Evolutionary conservation across 2,797 vertebrate genomes (phyloP).

Genomic region (Triplophysa bombifrons): DNA sequence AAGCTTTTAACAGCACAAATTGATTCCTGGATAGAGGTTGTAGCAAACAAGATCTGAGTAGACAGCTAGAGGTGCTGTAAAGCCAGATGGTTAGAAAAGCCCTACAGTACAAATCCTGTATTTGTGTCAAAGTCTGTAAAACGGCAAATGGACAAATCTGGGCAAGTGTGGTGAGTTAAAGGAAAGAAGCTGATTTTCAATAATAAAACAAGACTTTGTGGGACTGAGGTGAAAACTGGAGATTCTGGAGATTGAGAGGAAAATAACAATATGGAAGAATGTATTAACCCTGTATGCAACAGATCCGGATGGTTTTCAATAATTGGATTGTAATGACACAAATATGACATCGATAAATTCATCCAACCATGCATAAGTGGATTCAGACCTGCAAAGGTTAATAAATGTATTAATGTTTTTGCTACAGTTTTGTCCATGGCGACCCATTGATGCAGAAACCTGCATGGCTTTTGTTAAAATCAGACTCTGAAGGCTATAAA

Average conservation of each 20-base stretch:
- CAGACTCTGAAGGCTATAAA: too few relatives aligned
- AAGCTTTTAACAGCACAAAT: not conserved
- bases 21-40: not conserved
- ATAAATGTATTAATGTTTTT: too few relatives aligned
- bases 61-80: not conserved
- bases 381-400: too few relatives aligned
- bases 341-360: not conserved
- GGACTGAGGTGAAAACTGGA: not conserved
- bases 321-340: not conserved
- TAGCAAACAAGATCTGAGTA: conserved; percentile 10
- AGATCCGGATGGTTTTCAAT: not conserved
- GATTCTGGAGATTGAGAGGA: not conserved
- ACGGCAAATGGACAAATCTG: not conserved
- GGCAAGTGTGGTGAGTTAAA: conserved; percentile 10
- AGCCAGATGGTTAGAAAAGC: not conserved
- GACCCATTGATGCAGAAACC: too few relatives aligned
- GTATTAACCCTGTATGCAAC: not conserved
- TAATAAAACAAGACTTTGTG: not conserved
- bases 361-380: too few relatives aligned
- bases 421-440: too few relatives aligned
- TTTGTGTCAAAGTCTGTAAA: conserved; percentile 4
- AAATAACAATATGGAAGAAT: not conserved
- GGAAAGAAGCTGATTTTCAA: not conserved
- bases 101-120: not conserved
- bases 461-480: too few relatives aligned